Evolutionary conservation across 2,113 vertebrate genomes (phyloP).

Genomic region (Coryphaenoides rupestris): DNA sequence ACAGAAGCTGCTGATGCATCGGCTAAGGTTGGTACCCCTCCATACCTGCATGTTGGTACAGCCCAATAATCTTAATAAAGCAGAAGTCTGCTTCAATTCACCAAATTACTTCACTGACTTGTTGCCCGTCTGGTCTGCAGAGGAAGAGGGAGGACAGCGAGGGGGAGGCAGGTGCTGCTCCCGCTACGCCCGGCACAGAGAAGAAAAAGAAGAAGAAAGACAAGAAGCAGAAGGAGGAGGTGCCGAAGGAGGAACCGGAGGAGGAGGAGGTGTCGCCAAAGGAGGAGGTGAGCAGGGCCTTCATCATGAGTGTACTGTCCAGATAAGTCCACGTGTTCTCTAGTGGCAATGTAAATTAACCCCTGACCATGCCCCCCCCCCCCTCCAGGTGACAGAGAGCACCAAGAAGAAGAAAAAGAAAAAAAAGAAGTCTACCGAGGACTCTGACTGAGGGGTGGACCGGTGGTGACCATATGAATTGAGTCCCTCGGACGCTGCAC

Average conservation of each 20-base stretch:
- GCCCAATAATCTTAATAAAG: no score
- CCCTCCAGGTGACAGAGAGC: slow-evolving; percentile 41
- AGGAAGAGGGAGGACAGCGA: slow-evolving; percentile 48
- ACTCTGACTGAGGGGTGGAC: slow-evolving; percentile 39
- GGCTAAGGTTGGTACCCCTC: slow-evolving; percentile 36
- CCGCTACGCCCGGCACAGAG: background rate
- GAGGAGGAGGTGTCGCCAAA: background rate
- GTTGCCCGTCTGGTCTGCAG: slow-evolving; percentile 24
- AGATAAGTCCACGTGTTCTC: no score
- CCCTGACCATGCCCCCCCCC: background rate
- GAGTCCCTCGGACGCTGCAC: background rate
- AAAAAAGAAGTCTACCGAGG: slow-evolving; percentile 42
- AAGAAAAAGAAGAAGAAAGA: slow-evolving; percentile 61
- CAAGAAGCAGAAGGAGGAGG: slow-evolving; percentile 29
- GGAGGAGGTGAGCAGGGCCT: slow-evolving; percentile 41
- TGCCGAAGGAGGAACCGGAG: background rate
- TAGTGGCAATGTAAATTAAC: no score
- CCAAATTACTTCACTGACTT: background rate
- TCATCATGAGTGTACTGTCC: no score
- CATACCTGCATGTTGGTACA: no score
- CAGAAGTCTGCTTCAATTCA: background rate
- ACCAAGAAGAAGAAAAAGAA: slow-evolving; percentile 71
- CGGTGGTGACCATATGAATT: background rate
- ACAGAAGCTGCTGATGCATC: background rate
- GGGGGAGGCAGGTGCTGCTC: slow-evolving; percentile 6